Base-by-base conservation (phyloP, 1,140 invertebrate genomes). In the Neuroterus valhalla region DNA sequence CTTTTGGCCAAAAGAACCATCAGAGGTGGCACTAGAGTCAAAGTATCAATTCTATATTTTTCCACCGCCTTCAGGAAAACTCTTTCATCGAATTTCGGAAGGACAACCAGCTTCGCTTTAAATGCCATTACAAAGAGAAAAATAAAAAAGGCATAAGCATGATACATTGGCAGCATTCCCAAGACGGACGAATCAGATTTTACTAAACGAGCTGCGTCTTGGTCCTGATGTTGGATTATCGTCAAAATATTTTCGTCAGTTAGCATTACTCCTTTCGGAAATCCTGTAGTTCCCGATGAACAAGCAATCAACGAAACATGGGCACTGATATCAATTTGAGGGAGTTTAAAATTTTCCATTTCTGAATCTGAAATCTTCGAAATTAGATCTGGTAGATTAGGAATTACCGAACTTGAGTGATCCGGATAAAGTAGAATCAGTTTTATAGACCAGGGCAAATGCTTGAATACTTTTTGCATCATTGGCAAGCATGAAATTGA, bases 211-310 rank as follows among this genome's bases (percentile, higher is more conserved):
- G 3, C 31, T 38, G 31, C 6, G 31, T 38, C 31, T 38, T 38
- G 31, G 10, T 62, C n/a, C 17, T n/a, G 23, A 62, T 2, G 1
- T 45, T 74, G 76, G 19, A 84, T 68, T 11, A 76, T 66, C 8
- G 79, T 77, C 5, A 94, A 84, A 8, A 94, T 82, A 85, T 93
- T 94, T 43, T 85, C 85, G 81, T 96, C 94, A 2, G 93, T 93
- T 15, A 95, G 82, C 91, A 94, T 92, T 0, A 95, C 95, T 42
- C 95, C 95, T 87, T 96, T 96, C 0, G 95, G 94, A 50, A 93
- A 82, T 68, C 95, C 94, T 72, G 95, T 96, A 5, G 95, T 95
- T 17, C 94, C 94, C 75, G 94, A 95, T 0, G 94, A 92, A 69
- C 89, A 91, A 31, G 91, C 78, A 72, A 92, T 88, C 4, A 89